Evolutionary conservation across 2,113 vertebrate species (phyloP).

Genomic region (Cryptomyrus ogoouensis): DNA sequence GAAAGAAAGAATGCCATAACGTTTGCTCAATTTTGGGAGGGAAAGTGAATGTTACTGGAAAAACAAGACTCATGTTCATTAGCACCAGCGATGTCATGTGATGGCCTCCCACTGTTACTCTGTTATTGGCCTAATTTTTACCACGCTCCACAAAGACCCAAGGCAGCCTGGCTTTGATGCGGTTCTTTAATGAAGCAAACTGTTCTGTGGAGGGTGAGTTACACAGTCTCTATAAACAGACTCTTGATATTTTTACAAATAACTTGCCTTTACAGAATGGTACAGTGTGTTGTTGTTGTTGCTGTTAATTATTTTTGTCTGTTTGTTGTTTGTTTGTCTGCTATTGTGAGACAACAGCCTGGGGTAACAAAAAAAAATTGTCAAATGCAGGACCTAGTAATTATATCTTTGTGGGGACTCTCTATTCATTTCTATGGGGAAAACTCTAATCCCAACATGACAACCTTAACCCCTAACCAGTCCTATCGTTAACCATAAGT

Average conservation of each 20-base stretch:
- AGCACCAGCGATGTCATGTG: neutral
- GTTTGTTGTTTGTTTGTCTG: neutral
- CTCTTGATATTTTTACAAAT: neutral
- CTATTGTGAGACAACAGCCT: neutral
- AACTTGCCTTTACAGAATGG: neutral
- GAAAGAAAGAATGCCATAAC: neutral
- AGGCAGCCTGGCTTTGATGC: conserved; percentile 2
- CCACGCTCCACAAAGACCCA: neutral
- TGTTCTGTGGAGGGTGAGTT: neutral
- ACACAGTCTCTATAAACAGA: neutral
- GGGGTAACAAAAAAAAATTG: neutral
- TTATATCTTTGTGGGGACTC: neutral
- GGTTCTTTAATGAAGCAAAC: conserved; percentile 7
- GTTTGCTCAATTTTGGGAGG: neutral
- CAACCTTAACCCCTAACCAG: too few species aligned
- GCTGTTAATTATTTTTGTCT: neutral
- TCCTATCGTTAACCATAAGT: too few species aligned
- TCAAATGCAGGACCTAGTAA: neutral
- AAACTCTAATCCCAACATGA: too few species aligned
- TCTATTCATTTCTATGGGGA: too few species aligned
- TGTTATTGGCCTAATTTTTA: neutral
- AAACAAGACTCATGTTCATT: neutral
- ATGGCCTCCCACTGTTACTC: neutral
- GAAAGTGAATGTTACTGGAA: neutral
- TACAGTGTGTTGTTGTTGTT: neutral